A percentile compares a stretch with the other conserved stretches of the same genome.
Conservation (phyloP, 2,888 invertebrate species). For the Agrypnus murinus region DNA sequence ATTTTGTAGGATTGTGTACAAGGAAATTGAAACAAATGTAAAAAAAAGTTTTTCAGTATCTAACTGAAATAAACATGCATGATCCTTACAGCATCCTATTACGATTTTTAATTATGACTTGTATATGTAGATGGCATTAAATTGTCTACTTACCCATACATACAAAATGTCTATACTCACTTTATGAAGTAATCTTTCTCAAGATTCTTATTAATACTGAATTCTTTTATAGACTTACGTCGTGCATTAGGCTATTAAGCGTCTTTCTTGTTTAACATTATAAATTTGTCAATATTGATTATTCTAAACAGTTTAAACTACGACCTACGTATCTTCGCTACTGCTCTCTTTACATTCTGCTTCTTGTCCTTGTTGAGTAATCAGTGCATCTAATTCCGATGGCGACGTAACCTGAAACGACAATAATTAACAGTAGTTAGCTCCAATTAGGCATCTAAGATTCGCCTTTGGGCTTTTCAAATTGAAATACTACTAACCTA, state of each 20-base stretch:
- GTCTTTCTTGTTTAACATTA: not conserved
- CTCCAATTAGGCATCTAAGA: conserved; percentile 12
- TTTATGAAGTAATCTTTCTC: too few species aligned
- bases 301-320: conserved; percentile 5
- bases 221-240: conserved; percentile 20
- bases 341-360: conserved; percentile 48
- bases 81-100: too few species aligned
- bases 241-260: conserved; percentile 28
- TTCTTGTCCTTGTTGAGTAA: conserved; percentile 65
- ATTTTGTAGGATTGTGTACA: too few species aligned
- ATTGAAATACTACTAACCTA: too few species aligned
- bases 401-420: conserved; percentile 73
- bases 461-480: conserved; percentile 24
- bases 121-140: too few species aligned
- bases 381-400: conserved; percentile 76
- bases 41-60: too few species aligned
- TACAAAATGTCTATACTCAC: too few species aligned
- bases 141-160: too few species aligned
- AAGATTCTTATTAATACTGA: too few species aligned
- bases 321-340: conserved; percentile 46
- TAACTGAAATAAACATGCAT: too few species aligned
- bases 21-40: too few species aligned
- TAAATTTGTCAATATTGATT: conserved; percentile 5
- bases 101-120: too few species aligned
- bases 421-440: conserved; percentile 31